A percentile compares a stretch with the other conserved stretches of the same genome.
These are phyloP conservation scores for Aphidius gifuensis DNA, from an alignment of 1,140 invertebrate species.

Conservation along the genomic window DNA sequence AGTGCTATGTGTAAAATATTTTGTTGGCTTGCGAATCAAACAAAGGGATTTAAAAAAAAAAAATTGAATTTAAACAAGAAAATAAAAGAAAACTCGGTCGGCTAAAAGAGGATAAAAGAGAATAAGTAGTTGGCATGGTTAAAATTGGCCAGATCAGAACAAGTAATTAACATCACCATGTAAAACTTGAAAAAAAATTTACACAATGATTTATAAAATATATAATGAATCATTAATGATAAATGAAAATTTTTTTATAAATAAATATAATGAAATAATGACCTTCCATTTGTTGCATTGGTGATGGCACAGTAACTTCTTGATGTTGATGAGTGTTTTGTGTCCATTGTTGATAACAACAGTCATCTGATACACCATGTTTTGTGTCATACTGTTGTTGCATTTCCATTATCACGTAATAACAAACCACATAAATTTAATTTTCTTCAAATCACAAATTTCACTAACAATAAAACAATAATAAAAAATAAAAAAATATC, in stretches of 20 bases:
- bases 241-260: too few relatives aligned
- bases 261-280: conserved; percentile 1
- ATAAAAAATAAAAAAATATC: conserved; percentile 9
- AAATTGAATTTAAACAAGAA: neutral
- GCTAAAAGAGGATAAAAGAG: conserved; percentile 27
- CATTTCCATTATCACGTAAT: conserved; percentile 25
- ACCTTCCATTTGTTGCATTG: conserved; percentile 55
- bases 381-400: conserved; percentile 38
- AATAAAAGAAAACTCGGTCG: conserved; percentile 31
- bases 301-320: conserved; percentile 40
- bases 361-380: conserved; percentile 35
- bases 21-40: too few relatives aligned
- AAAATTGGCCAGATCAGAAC: conserved; percentile 29
- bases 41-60: too few relatives aligned
- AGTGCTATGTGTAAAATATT: too few relatives aligned
- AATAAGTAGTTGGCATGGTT: conserved; percentile 26
- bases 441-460: neutral
- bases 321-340: conserved; percentile 32
- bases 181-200: neutral
- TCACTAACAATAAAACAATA: conserved; percentile 10
- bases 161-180: neutral
- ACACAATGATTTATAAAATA: too few relatives aligned
- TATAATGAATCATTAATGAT: too few relatives aligned
- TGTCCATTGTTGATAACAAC: conserved; percentile 44
- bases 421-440: conserved; percentile 13